phyloP scores from a whole-genome alignment of 2,888 invertebrate genomes.

The Eupithecia vulgata region DNA sequence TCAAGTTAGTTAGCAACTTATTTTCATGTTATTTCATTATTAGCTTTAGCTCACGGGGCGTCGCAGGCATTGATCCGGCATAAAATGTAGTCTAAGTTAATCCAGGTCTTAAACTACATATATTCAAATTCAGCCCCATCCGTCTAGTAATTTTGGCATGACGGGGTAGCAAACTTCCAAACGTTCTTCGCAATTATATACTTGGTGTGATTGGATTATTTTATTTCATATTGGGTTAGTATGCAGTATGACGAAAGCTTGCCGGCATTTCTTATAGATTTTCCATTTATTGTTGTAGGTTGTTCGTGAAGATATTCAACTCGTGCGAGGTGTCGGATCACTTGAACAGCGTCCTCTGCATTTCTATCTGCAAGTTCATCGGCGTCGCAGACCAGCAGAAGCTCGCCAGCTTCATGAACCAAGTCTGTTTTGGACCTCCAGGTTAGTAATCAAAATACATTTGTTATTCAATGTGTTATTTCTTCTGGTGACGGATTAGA shows the following conservation, averaged over 20 bases:
- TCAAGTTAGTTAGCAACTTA: conserved; percentile 79
- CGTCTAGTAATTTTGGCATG: neutral
- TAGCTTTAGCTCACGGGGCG: neutral
- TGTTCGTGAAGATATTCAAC: conserved; percentile 77
- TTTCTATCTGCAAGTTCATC: conserved; percentile 75
- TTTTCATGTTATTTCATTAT: neutral
- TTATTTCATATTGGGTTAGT: neutral
- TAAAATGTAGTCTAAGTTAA: neutral
- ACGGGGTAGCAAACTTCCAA: neutral
- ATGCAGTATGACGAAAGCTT: conserved; percentile 2
- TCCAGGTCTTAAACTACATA: neutral
- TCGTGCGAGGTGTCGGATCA: conserved; percentile 70
- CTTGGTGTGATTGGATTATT: neutral
- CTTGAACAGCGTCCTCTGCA: conserved; percentile 65
- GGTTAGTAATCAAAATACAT: conserved; percentile 46
- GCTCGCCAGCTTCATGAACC: conserved; percentile 63
- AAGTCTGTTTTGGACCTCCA: conserved; percentile 69
- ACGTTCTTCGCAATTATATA: neutral
- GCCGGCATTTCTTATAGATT: neutral
- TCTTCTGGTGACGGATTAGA: too few relatives aligned
- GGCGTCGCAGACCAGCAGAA: conserved; percentile 75
- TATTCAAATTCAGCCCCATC: neutral
- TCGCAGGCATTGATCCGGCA: neutral
- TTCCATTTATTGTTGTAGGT: conserved; percentile 50
- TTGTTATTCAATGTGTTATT: too few relatives aligned